Conservation (phyloP, 2,888 invertebrate species). For the Meghimatium bilineatum region DNA sequence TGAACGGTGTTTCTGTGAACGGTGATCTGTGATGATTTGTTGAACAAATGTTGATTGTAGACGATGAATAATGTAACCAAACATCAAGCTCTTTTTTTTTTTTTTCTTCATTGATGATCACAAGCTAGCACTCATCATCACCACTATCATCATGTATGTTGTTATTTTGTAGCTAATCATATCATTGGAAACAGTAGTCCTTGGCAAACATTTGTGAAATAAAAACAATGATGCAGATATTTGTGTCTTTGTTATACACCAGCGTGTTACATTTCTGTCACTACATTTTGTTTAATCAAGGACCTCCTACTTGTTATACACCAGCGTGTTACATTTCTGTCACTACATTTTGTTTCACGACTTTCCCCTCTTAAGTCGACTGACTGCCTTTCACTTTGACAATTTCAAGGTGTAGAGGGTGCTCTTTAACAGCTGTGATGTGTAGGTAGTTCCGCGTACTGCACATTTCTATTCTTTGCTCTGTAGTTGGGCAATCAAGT, state of each 20-base stretch:
- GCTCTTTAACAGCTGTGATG: too few relatives aligned
- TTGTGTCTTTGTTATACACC: neutral
- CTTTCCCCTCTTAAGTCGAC: too few relatives aligned
- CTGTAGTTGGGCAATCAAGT: too few relatives aligned
- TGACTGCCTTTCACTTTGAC: too few relatives aligned
- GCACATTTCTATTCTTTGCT: too few relatives aligned
- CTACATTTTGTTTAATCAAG: neutral
- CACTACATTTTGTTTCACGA: neutral
- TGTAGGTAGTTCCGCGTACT: too few relatives aligned
- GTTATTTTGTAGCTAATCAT: constrained; percentile 48
- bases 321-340: neutral
- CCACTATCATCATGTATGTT: constrained; percentile 28
- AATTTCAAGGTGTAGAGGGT: too few relatives aligned
- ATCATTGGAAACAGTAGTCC: constrained; percentile 41
- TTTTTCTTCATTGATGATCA: neutral
- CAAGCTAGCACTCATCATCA: neutral
- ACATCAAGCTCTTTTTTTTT: too few relatives aligned
- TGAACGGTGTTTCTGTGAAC: constrained; percentile 13
- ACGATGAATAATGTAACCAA: constrained; percentile 4
- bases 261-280: neutral
- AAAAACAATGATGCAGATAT: constrained; percentile 30
- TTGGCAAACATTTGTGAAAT: constrained; percentile 34
- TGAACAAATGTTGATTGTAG: neutral
- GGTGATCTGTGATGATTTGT: constrained; percentile 28
- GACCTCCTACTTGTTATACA: neutral